Base-by-base conservation (phyloP, 37 sponge, comb jelly and placozoan species). In the Ephydatia muelleri region DNA sequence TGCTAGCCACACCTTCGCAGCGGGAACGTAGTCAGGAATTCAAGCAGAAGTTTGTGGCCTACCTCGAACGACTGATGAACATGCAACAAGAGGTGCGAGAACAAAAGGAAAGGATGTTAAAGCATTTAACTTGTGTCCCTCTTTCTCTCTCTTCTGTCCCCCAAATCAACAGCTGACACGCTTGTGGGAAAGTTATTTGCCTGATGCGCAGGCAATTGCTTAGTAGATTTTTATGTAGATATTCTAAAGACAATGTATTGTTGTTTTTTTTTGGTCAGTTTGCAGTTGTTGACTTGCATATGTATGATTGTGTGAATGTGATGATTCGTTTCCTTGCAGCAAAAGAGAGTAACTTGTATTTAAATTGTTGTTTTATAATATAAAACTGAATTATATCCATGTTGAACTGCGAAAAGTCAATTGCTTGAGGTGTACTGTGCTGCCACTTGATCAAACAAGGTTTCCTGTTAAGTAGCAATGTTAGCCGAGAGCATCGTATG, bases 101-200 rank as follows among this genome's bases (percentile, higher is more conserved):
- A 26, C 8, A 16, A 11, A 11, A 30, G 5, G 30, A 19, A 2
- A 3, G 65, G 32, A 32, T 3, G 35, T 3, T 30, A 5, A 25
- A n/a, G 3, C 22, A 22, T 68, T 78, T 67, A 30, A 64, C 70
- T 25, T 65, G 65, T 32, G 36, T 29, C 28, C 43, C 21, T 72
- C 9, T 30, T 14, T 14, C 22, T 22, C 43, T 68, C 26, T 5
- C 13, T 25, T 11, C 76, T 25, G 39, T 39, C 38, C 67, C 39
- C 49, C 28, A 30, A 2, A 23, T 49, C 78, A 67, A 16, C 79
- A 95, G 95, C 72, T 92, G 85, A 86, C 87, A 31, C 75, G 72
- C 0, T 30, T 85, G 38, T 95, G 95, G 95, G 95, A 95, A 49
- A 77, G 80, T 14, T 95, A 89, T 80, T 75, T 95, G 0, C 95